Base-by-base conservation (phyloP, 2,888 invertebrate genomes). In the Aphodius granarius region DNA sequence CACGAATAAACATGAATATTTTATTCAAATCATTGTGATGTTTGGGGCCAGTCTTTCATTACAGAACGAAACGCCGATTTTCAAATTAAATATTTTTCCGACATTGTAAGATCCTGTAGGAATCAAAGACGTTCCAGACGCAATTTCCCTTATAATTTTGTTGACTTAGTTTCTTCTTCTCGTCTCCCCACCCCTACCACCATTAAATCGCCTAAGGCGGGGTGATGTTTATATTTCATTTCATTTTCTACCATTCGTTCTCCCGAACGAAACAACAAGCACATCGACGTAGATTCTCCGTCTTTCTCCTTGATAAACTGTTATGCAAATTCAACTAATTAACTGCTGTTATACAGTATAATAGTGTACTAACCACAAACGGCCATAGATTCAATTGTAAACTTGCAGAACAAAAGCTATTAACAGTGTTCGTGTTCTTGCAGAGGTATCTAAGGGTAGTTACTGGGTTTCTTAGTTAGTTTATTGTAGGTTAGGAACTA, bases 131-230 rank as follows among this genome's bases (percentile, higher is more conserved):
- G 76, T 73, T 73, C 62, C 20, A 72, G 72, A 72, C 63, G 63
- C 43, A 72, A 72, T 72, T 72, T 72, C 62, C 72, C 63, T 72
- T 72, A 72, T 72, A 72, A 72, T 72, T 72, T 72, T 72, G 72
- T 72, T 72, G 43, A 72, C 72, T 72, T 72, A 72, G 23, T 72
- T 72, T 72, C 72, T 17, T 19, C 43, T 19, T 72, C 63, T 72
- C 43, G 9, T 3, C 43, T 13, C 43, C 43, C 2, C 43, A 43
- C 43, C 43, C 43, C 43, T 13, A 43, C 43, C 43, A 2, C 72
- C 72, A 72, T 72, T 72, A 72, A 72, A 62, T 22, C 72, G 43
- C 63, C 72, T 63, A 20, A 20, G 43, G 62, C 43, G 43, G 62
- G 19, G 43, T 43, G 43, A 43, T 72, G 72, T 72, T 72, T 72